Percentiles rank a stretch among this genome's conserved stretches.
phyloP scores from a whole-genome alignment of 1,140 invertebrate genomes.

The Drosophila parabipectinata region DNA sequence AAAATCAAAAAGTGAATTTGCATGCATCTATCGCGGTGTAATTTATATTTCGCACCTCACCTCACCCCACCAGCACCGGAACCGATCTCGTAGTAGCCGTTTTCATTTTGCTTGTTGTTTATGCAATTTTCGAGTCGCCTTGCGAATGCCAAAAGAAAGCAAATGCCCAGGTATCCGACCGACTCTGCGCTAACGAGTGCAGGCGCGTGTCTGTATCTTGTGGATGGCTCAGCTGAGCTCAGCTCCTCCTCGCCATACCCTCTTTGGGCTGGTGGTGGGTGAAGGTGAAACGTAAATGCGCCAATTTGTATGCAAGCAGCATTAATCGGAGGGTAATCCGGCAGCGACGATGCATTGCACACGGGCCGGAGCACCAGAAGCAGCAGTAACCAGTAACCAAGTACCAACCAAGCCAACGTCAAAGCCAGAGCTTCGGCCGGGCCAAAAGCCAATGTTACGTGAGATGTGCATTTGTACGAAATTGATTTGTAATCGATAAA shows the following conservation, averaged over 20 bases:
- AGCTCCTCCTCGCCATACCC: not conserved
- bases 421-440: slow-evolving; percentile 10
- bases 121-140: slow-evolving; percentile 61
- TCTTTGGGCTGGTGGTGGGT: not conserved
- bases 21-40: slow-evolving; percentile 67
- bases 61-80: slow-evolving; percentile 11
- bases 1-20: slow-evolving; percentile 59
- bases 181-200: slow-evolving; percentile 65
- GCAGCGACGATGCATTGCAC: slow-evolving; percentile 70
- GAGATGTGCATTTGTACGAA: slow-evolving; percentile 75
- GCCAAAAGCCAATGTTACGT: slow-evolving; percentile 48
- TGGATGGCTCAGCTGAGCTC: slow-evolving; percentile 15
- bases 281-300: slow-evolving; percentile 62
- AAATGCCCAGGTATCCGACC: slow-evolving; percentile 34
- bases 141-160: slow-evolving; percentile 48
- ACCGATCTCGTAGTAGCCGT: slow-evolving; percentile 9
- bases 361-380: slow-evolving; percentile 9
- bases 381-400: not conserved
- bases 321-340: slow-evolving; percentile 77
- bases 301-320: slow-evolving; percentile 80
- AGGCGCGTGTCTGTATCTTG: slow-evolving; percentile 70
- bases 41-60: slow-evolving; percentile 69
- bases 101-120: slow-evolving; percentile 72
- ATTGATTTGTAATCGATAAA: slow-evolving; percentile 82
- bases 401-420: not conserved